Base-by-base conservation (phyloP, 2,797 vertebrate species). In the Eremophila alpestris region DNA sequence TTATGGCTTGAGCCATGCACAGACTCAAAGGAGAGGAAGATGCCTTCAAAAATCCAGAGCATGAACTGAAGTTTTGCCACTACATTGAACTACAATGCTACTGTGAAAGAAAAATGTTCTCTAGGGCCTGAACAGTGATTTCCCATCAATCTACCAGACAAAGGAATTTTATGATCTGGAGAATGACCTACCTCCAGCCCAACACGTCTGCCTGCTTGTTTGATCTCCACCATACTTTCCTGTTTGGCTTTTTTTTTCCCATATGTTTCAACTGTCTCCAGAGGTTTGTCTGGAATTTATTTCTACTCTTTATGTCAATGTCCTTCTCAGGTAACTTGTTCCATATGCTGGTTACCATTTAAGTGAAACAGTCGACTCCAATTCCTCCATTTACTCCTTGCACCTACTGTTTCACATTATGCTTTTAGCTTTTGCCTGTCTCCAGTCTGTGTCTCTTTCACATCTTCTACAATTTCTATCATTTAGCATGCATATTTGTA, bases 271-370 rank as follows among this genome's bases (percentile, higher is more conserved):
- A 54, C 40, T 73, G 34, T 45, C 58, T 55, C 65, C 7, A 2
- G 52, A 59, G 51, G 45, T 63, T 84, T 70, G 45, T 64, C 85
- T 95, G 95, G 93, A 96, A 96, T 90, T 94, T 59, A 93, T 93
- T 95, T 94, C 77, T 83, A 40, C 23, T 73, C 62, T 77, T 65
- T 80, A 74, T 64, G 59, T 74, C 91, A 94, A 87, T 36, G 65
- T 75, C 27, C 58, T 79, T 94, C 60, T 48, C 76, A 79, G 90
- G 77, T 91, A 97, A 96, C 69, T 76, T 91, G 40, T 95, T 96
- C 87, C 91, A 96, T 70, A 93, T 87, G 84, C 49, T 51, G 55
- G 80, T 87, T 88, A 86, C 30, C 43, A 70, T 93, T 58, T 67
- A 83, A 79, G 80, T 51, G 24, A 89, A 96, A 83, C 49, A 38